Base-by-base conservation (phyloP, 2,888 invertebrate genomes). In the Lochmaea crataegi region DNA sequence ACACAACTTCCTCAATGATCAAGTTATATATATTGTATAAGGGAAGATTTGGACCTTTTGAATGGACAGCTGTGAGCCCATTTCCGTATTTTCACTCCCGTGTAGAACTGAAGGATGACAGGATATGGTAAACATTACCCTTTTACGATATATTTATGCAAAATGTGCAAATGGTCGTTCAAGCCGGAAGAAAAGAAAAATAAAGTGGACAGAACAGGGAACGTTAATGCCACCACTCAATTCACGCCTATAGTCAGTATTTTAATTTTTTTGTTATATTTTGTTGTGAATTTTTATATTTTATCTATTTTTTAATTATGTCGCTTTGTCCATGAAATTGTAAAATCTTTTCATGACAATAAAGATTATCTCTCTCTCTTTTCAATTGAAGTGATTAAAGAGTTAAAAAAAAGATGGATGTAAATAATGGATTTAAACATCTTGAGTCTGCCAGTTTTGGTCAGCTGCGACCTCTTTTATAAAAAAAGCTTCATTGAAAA, bases 1-100 rank as follows among this genome's bases (percentile, higher is more conserved):
- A 74, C 77, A 61, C 58, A 68, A 63, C 72, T 76, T 71, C 76
- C 69, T 71, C 75, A 76, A 78, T 78, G 79, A 80, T 80, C 78
- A 72, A 77, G 77, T 77, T 73, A 77, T 74, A 75, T 75, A 71
- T 71, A 68, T 53, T 38, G 32, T 65, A 68, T 67, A 75, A 75
- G 73, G 71, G 51, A 75, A 72, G 68, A 71, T 63, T 51, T 64
- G 53, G 67, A 64, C 71, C 73, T 56, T 71, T 60, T 26, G 18
- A 71, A 71, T 68, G 72, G 76, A 72, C 73, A 73, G 68, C 65
- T 71, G 74, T 65, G 72, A 66, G 53, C 67, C 72, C 71, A 73
- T 74, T 75, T 68, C 71, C 65, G 63, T 67, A 57, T 74, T 68
- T 71, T 71, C 66, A 67, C 65, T 61, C 65, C 57, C 71, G 65